Evolutionary conservation across 2,113 vertebrate genomes (phyloP).

Genomic region (Bettongia penicillata): DNA sequence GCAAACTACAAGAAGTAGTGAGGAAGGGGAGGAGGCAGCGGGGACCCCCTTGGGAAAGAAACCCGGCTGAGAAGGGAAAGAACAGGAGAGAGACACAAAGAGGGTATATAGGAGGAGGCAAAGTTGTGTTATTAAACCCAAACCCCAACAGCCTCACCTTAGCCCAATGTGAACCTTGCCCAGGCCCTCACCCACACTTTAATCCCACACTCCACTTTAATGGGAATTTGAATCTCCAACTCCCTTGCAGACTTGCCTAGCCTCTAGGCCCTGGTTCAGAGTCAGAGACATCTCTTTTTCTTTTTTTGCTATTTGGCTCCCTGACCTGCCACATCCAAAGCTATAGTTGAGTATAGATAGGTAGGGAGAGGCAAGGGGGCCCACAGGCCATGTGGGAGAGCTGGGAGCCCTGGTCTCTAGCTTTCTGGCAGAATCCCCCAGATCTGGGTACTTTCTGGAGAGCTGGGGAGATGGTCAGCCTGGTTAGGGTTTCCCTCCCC

Average conservation of each 20-base stretch:
- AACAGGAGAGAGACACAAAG: neutral
- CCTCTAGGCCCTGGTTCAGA: no score
- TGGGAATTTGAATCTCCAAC: neutral
- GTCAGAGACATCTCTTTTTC: no score
- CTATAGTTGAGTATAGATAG: neutral
- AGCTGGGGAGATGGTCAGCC: neutral
- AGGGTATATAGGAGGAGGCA: neutral
- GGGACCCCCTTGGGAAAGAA: neutral
- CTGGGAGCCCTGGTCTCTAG: neutral
- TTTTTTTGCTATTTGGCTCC: neutral
- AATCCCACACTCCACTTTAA: neutral
- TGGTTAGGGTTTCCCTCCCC: neutral
- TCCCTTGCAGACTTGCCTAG: neutral
- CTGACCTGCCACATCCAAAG: neutral
- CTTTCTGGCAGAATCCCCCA: neutral
- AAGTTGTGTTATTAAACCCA: neutral
- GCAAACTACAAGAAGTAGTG: slow-evolving; percentile 95
- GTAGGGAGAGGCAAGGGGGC: neutral
- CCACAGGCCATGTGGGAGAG: neutral
- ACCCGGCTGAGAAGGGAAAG: neutral
- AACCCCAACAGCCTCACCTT: neutral
- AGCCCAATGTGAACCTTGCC: neutral
- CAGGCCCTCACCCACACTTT: neutral
- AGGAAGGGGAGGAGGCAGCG: slow-evolving; percentile 40
- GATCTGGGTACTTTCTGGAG: neutral